Percentiles rank a stretch among this genome's conserved stretches.
These are phyloP conservation scores for Phrixothrix hirtus DNA, from an alignment of 2,888 invertebrate genomes.

Conservation along the genomic window DNA sequence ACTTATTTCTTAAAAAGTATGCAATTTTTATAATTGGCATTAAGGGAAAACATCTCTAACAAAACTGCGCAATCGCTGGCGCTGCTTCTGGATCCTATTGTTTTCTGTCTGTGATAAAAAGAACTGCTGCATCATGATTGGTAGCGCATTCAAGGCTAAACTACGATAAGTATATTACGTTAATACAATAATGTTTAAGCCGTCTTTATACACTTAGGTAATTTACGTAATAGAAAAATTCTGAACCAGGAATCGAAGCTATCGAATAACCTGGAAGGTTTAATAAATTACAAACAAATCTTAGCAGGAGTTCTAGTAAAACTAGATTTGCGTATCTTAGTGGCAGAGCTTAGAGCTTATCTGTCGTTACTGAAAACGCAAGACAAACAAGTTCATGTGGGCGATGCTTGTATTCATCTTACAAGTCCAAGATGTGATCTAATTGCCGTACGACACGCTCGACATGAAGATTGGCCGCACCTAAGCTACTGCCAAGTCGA, in stretches of 20 bases:
- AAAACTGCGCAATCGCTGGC: too few relatives aligned
- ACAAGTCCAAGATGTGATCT: slow-evolving; percentile 45
- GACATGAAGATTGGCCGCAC: slow-evolving; percentile 33
- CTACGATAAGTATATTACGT: slow-evolving; percentile 19
- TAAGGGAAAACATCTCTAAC: neutral
- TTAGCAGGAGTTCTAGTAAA: neutral
- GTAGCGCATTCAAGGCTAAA: slow-evolving; percentile 11
- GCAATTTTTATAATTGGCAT: neutral
- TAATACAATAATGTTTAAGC: too few relatives aligned
- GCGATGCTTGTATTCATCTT: slow-evolving; percentile 42
- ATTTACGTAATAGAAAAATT: too few relatives aligned
- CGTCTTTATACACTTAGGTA: too few relatives aligned
- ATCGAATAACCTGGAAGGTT: too few relatives aligned
- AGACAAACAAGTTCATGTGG: slow-evolving; percentile 35
- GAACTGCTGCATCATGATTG: slow-evolving; percentile 13
- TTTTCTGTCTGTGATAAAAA: slow-evolving; percentile 3
- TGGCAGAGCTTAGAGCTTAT: slow-evolving; percentile 19
- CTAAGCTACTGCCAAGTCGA: slow-evolving; percentile 22
- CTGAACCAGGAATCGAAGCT: too few relatives aligned
- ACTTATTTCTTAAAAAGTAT: neutral
- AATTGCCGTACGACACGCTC: slow-evolving; percentile 46
- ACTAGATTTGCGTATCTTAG: slow-evolving; percentile 11
- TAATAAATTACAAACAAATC: too few relatives aligned
- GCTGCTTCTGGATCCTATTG: too few relatives aligned
- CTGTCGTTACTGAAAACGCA: slow-evolving; percentile 16